Conservation (phyloP, 1,140 invertebrate species). For the Drosophila pseudoananassae region DNA sequence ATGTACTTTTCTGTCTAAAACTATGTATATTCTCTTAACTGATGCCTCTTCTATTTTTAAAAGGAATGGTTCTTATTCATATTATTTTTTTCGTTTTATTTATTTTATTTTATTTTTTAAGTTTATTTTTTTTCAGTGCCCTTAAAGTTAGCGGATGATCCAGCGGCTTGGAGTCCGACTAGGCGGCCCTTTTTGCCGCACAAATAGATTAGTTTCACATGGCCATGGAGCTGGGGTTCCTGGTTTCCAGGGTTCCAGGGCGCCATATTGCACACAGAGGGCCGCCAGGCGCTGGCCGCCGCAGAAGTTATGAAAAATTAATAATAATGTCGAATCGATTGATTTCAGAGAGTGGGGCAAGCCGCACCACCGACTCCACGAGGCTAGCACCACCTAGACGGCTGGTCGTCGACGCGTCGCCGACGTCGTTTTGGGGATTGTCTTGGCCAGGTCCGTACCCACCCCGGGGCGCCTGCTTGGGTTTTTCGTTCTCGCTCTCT, state of each 20-base stretch:
- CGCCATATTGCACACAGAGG: slow-evolving; percentile 80
- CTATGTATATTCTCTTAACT: neutral
- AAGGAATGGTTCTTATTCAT: neutral
- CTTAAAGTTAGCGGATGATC: slow-evolving; percentile 28
- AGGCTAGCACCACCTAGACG: slow-evolving; percentile 72
- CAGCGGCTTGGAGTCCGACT: slow-evolving; percentile 7
- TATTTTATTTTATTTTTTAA: no score
- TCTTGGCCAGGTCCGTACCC: slow-evolving; percentile 69
- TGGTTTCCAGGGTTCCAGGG: slow-evolving; percentile 78
- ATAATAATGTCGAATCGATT: slow-evolving; percentile 84
- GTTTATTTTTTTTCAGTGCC: slow-evolving; percentile 1
- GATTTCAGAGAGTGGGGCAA: slow-evolving; percentile 73
- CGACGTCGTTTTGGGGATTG: slow-evolving; percentile 47
- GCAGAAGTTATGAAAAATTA: slow-evolving; percentile 84
- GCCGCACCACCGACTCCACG: slow-evolving; percentile 31
- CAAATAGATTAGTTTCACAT: slow-evolving; percentile 84
- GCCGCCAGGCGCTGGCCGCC: slow-evolving; percentile 69
- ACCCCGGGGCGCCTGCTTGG: slow-evolving; percentile 54
- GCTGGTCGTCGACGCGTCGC: slow-evolving; percentile 59
- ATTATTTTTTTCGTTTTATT: neutral
- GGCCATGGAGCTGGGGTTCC: slow-evolving; percentile 59
- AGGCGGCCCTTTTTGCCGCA: slow-evolving; percentile 74
- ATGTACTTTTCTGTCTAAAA: neutral
- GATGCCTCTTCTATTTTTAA: neutral
- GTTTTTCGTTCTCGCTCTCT: slow-evolving; percentile 28